Evolutionary conservation across 2,888 invertebrate genomes (phyloP).

Genomic region (Stenchaetothrips biformis): DNA sequence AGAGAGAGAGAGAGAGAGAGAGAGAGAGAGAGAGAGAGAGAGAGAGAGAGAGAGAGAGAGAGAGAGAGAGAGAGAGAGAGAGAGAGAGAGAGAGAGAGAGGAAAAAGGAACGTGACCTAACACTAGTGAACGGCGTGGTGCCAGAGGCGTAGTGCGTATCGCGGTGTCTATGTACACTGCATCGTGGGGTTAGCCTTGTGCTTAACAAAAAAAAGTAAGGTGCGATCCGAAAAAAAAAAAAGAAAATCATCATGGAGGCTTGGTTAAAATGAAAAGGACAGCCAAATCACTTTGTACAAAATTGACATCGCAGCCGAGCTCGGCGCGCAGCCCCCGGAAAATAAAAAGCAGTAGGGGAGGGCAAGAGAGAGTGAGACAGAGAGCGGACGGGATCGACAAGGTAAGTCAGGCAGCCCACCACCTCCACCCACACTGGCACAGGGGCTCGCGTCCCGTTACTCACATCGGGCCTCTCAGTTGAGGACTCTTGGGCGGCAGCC

Average conservation of each 20-base stretch:
- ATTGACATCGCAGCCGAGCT: too few species aligned
- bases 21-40: neutral
- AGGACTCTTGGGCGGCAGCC: slow-evolving; percentile 23
- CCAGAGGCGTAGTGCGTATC: too few species aligned
- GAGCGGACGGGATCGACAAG: neutral
- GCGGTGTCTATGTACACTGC: too few species aligned
- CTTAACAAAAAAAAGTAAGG: neutral
- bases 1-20: neutral
- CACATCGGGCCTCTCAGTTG: slow-evolving; percentile 24
- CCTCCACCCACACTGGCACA: neutral
- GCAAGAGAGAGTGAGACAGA: neutral
- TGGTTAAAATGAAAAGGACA: neutral
- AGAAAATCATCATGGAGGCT: neutral
- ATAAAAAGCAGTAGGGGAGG: neutral
- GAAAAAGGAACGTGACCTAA: neutral
- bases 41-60: neutral
- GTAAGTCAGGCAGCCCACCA: neutral
- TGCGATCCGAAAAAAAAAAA: neutral
- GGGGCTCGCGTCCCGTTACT: neutral
- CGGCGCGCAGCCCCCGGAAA: too few species aligned
- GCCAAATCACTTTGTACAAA: neutral
- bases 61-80: neutral
- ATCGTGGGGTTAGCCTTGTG: too few species aligned
- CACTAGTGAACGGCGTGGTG: too few species aligned
- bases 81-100: neutral